Evolutionary conservation across 1,140 invertebrate genomes (phyloP).

Genomic region (Lasioglossum baleicum): DNA sequence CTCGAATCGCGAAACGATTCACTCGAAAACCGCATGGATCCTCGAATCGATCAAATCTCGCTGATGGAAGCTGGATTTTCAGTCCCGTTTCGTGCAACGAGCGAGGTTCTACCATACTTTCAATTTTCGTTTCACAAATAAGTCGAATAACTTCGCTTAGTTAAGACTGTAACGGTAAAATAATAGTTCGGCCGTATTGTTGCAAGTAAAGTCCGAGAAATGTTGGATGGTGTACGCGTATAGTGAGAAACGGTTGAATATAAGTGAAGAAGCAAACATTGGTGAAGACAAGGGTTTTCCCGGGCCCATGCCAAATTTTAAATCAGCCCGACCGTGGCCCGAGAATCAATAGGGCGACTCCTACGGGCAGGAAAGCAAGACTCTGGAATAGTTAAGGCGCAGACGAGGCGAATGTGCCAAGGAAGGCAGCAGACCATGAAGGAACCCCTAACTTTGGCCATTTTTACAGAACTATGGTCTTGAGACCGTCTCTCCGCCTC

Average conservation of each 20-base stretch:
- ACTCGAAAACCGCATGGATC: neutral
- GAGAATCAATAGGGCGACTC: conserved; percentile 23
- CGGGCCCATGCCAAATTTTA: conserved; percentile 34
- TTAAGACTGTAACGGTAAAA: too few relatives aligned
- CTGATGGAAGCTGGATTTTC: too few relatives aligned
- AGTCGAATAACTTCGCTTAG: too few relatives aligned
- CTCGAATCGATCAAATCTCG: too few relatives aligned
- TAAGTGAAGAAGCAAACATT: neutral
- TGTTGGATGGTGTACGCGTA: neutral
- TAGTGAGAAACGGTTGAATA: neutral
- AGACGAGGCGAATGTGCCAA: conserved; percentile 24
- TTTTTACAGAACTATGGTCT: conserved; percentile 32
- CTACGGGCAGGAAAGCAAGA: conserved; percentile 14
- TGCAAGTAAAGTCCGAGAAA: too few relatives aligned
- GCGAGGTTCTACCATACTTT: too few relatives aligned
- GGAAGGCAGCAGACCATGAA: conserved; percentile 28
- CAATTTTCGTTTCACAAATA: too few relatives aligned
- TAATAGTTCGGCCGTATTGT: too few relatives aligned
- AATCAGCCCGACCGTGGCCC: neutral
- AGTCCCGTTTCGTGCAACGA: too few relatives aligned
- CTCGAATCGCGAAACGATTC: neutral
- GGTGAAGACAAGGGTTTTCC: conserved; percentile 6
- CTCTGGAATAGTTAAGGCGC: conserved; percentile 30
- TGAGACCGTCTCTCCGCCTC: neutral
- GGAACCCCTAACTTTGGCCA: conserved; percentile 29